Percentiles rank a stretch among this genome's conserved stretches.
These are phyloP conservation scores for Bruchidius siliquastri DNA, from an alignment of 2,888 invertebrate species.

Conservation along the genomic window DNA sequence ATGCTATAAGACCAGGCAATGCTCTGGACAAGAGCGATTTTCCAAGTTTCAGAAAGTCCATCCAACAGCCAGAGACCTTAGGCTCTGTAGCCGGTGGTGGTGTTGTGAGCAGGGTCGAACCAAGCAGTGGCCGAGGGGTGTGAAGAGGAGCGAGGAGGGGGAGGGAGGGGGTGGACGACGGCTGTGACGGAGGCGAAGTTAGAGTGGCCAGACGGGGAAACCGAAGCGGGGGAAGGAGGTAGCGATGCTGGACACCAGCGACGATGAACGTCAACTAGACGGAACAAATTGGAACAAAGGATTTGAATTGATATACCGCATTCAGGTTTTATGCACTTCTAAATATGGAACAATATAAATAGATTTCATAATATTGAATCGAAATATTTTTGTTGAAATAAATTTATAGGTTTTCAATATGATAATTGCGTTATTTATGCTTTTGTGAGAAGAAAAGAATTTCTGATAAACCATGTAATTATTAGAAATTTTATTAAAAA, in stretches of 20 bases:
- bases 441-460: too few species aligned
- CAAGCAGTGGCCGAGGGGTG: constrained; percentile 1
- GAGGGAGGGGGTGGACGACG: constrained; percentile 14
- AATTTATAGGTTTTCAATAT: too few species aligned
- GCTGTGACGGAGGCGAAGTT: neutral
- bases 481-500: too few species aligned
- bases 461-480: too few species aligned
- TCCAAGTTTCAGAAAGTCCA: too few species aligned
- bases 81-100: neutral
- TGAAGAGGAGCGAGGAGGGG: constrained; percentile 13
- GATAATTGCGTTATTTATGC: too few species aligned
- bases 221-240: neutral
- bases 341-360: too few species aligned
- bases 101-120: constrained; percentile 1
- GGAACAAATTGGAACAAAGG: constrained; percentile 1
- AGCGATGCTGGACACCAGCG: constrained; percentile 11
- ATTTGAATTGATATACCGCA: neutral
- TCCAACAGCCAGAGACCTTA: neutral
- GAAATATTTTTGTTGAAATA: too few species aligned
- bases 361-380: too few species aligned
- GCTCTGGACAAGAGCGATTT: too few species aligned
- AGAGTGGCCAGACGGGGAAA: neutral
- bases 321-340: too few species aligned
- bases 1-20: too few species aligned
- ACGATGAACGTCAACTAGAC: constrained; percentile 15